Conservation (phyloP, 2,113 vertebrate species). For the Falco punctatus region DNA sequence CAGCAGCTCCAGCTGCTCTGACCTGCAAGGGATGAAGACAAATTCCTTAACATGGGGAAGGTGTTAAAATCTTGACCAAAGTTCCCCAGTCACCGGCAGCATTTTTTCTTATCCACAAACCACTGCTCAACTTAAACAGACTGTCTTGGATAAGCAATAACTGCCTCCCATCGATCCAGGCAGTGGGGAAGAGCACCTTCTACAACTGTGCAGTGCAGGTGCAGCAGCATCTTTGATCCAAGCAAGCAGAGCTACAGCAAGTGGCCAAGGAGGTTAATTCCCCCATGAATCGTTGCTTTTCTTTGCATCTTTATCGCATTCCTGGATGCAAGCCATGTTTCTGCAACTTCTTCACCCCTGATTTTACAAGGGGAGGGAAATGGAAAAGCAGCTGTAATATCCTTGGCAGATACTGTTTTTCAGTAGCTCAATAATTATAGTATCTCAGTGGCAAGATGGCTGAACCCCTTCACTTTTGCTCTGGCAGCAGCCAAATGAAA, state of each 20-base stretch:
- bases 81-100: background rate
- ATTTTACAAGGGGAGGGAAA: background rate
- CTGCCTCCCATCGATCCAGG: background rate
- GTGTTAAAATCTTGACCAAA: background rate
- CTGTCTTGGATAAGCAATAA: background rate
- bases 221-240: conserved; percentile 40
- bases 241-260: conserved; percentile 23
- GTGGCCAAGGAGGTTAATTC: background rate
- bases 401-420: conserved; percentile 29
- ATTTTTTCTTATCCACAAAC: background rate
- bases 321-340: conserved; percentile 3
- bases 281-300: background rate
- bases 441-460: background rate
- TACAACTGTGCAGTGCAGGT: background rate
- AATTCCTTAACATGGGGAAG: background rate
- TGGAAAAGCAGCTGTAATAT: conserved; percentile 23
- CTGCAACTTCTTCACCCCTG: conserved; percentile 21
- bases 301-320: conserved; percentile 50
- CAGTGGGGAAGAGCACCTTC: background rate
- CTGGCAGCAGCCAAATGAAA: background rate
- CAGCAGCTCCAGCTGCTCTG: background rate
- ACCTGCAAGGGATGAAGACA: background rate
- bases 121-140: background rate
- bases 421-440: conserved; percentile 17
- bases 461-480: background rate